Percentiles rank a stretch among this genome's conserved stretches.
phyloP scores from a whole-genome alignment of 2,113 vertebrate species.

The Heteronetta atricapilla region DNA sequence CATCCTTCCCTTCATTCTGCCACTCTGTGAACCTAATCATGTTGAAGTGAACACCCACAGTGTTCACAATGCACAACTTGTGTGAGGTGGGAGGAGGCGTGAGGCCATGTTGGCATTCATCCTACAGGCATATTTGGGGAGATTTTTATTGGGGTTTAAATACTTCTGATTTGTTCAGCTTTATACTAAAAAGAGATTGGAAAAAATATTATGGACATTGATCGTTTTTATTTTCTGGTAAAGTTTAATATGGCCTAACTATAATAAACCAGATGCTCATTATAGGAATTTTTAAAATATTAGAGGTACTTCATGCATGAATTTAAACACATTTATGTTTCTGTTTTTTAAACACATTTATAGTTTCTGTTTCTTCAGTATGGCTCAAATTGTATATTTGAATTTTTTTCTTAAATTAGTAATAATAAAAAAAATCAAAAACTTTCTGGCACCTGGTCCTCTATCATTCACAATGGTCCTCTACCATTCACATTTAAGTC shows the following conservation, averaged over 20 bases:
- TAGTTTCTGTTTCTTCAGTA: background rate
- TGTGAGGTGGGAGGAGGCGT: slow-evolving; percentile 21
- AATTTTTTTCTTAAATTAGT: background rate
- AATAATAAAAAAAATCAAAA: background rate
- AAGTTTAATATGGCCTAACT: background rate
- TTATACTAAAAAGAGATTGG: background rate
- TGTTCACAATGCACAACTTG: slow-evolving; percentile 24
- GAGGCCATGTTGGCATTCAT: slow-evolving; percentile 26
- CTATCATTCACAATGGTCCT: background rate
- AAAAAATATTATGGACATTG: background rate
- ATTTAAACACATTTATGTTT: background rate
- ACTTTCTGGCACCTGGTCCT: background rate
- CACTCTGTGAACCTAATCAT: slow-evolving; percentile 21
- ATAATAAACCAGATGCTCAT: background rate
- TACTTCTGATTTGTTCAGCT: background rate
- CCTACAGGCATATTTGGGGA: background rate
- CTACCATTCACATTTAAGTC: background rate
- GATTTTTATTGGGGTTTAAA: slow-evolving; percentile 7
- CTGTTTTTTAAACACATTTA: too few species aligned
- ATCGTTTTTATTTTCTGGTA: too few species aligned
- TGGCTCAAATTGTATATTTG: background rate
- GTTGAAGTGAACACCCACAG: slow-evolving; percentile 53
- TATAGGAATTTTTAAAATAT: background rate
- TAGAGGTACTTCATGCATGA: background rate
- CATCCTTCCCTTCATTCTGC: slow-evolving; percentile 9